phyloP scores from a whole-genome alignment of 2,113 vertebrate genomes.

The Onychostoma macrolepis region DNA sequence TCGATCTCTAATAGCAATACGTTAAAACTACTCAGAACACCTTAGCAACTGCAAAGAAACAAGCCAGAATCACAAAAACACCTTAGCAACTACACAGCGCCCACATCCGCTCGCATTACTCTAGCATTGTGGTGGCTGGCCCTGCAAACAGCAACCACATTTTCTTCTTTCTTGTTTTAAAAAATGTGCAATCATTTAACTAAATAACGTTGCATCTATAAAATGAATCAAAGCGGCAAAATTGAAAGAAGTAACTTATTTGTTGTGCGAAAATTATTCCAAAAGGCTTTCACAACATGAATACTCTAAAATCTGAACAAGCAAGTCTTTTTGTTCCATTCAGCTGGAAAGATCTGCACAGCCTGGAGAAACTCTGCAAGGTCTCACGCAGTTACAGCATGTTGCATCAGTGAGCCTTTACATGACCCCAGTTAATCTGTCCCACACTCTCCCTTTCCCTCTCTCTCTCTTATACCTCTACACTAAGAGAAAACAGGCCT shows the following conservation, averaged over 20 bases:
- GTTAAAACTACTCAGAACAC: neutral
- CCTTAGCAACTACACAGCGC: neutral
- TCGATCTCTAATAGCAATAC: too few relatives aligned
- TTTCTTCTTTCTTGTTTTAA: neutral
- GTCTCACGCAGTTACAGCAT: conserved; percentile 55
- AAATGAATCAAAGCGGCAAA: neutral
- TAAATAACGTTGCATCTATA: neutral
- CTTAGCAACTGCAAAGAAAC: neutral
- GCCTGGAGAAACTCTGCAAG: neutral
- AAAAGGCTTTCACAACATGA: neutral
- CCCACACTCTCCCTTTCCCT: conserved; percentile 47
- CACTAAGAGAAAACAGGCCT: conserved; percentile 49
- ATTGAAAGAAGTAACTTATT: neutral
- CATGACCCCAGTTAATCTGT: conserved; percentile 50
- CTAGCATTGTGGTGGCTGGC: neutral
- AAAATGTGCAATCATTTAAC: neutral
- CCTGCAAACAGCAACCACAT: neutral
- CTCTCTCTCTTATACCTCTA: conserved; percentile 17
- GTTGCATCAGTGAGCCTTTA: conserved; percentile 64
- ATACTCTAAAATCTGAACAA: neutral
- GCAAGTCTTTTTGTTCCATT: neutral
- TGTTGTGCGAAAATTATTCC: neutral
- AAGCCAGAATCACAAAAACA: neutral
- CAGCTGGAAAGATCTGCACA: conserved; percentile 17
- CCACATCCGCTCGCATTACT: neutral